A percentile compares a stretch with the other conserved stretches of the same genome.
Evolutionary conservation across 2,888 invertebrate species (phyloP).

Genomic region (Chelonus formosanus): DNA sequence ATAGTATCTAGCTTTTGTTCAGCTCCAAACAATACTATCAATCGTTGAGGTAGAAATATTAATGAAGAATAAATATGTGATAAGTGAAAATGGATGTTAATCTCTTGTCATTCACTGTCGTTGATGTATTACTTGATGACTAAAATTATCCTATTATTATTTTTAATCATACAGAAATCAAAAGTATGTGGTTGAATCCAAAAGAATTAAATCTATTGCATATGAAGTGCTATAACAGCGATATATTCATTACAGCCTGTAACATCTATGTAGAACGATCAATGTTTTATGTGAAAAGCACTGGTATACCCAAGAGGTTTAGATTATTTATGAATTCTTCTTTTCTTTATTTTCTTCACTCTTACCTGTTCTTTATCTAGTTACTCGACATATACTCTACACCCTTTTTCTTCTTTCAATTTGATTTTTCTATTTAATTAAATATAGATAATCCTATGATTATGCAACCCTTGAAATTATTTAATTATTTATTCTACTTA

Average conservation of each 20-base stretch:
- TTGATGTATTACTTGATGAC: no score
- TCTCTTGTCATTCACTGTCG: no score
- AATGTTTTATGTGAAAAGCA: constrained; percentile 64
- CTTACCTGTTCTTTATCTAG: constrained; percentile 30
- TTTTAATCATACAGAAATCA: no score
- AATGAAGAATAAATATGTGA: no score
- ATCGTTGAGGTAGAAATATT: no score
- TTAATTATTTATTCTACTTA: no score
- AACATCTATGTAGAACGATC: constrained; percentile 55
- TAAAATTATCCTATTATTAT: no score
- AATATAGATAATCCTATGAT: not conserved
- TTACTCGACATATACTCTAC: constrained; percentile 21
- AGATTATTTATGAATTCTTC: constrained; percentile 64
- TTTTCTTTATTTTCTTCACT: constrained; percentile 51
- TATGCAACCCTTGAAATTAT: no score
- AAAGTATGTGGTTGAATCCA: no score
- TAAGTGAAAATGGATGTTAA: no score
- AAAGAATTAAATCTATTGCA: not conserved
- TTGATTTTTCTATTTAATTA: constrained; percentile 7
- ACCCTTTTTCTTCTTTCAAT: constrained; percentile 37
- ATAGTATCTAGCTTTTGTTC: no score
- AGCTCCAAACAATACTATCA: no score
- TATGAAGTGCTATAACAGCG: constrained; percentile 10
- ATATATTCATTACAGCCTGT: constrained; percentile 50
- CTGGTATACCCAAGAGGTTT: constrained; percentile 55